phyloP scores from a whole-genome alignment of 2,888 invertebrate species.

The Agrotis clavis region DNA sequence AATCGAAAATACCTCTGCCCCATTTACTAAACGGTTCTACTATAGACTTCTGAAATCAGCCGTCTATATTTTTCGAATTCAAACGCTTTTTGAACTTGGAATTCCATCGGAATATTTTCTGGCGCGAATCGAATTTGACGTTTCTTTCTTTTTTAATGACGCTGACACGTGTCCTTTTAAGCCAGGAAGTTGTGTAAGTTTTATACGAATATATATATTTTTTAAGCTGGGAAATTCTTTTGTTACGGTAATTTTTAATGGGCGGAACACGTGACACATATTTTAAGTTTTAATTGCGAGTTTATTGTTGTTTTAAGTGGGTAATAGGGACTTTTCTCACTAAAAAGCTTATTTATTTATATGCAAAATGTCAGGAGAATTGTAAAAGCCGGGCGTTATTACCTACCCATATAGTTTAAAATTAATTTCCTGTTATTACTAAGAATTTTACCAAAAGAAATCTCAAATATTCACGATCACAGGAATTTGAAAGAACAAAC shows the following conservation, averaged over 20 bases:
- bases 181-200: slow-evolving; percentile 67
- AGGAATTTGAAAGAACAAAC: slow-evolving; percentile 55
- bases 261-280: slow-evolving; percentile 61
- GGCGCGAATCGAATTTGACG: slow-evolving; percentile 68
- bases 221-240: slow-evolving; percentile 58
- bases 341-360: slow-evolving; percentile 17
- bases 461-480: slow-evolving; percentile 42
- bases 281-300: slow-evolving; percentile 47
- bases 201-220: slow-evolving; percentile 68
- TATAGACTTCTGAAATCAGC: slow-evolving; percentile 60
- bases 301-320: slow-evolving; percentile 51
- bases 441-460: background rate
- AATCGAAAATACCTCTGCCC: slow-evolving; percentile 66
- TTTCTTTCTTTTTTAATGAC: slow-evolving; percentile 61
- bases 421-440: slow-evolving; percentile 7
- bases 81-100: slow-evolving; percentile 70
- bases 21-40: slow-evolving; percentile 52
- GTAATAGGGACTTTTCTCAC: slow-evolving; percentile 31
- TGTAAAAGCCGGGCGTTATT: background rate
- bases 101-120: slow-evolving; percentile 69
- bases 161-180: slow-evolving; percentile 62
- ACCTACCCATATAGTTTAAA: background rate
- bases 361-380: slow-evolving; percentile 23
- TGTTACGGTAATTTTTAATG: slow-evolving; percentile 66
- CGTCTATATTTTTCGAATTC: slow-evolving; percentile 60